These are phyloP conservation scores for Tridacna crocea DNA, from an alignment of 2,888 invertebrate species.

Conservation along the genomic window DNA sequence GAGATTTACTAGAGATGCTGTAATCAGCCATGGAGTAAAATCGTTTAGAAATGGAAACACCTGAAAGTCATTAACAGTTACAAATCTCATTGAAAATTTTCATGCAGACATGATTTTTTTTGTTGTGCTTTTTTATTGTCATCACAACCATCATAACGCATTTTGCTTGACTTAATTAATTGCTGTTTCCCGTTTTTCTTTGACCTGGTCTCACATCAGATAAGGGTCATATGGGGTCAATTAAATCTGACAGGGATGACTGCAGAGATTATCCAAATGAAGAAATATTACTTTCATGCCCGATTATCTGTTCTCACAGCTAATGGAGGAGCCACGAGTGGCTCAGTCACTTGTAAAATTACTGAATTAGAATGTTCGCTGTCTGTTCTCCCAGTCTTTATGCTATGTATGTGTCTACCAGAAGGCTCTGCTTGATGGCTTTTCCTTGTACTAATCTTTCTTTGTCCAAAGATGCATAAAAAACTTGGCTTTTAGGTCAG, in stretches of 20 bases:
- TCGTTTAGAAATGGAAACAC: too few species aligned
- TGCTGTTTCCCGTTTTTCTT: conserved; percentile 13
- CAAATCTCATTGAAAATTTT: too few species aligned
- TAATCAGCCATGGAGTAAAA: too few species aligned
- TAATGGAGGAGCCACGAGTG: conserved; percentile 22
- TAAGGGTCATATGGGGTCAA: conserved; percentile 30
- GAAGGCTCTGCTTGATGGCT: too few species aligned
- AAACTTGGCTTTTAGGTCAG: too few species aligned
- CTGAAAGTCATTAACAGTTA: too few species aligned
- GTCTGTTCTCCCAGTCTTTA: neutral
- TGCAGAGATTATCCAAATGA: conserved; percentile 58
- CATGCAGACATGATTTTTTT: too few species aligned
- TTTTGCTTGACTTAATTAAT: conserved; percentile 4
- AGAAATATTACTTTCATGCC: conserved; percentile 53
- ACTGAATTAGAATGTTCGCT: conserved; percentile 19
- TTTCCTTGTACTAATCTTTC: too few species aligned
- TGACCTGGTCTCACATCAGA: conserved; percentile 26
- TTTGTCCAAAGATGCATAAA: too few species aligned
- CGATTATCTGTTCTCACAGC: conserved; percentile 32
- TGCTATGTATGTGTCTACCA: too few species aligned
- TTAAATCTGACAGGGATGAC: conserved; percentile 43
- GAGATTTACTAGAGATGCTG: too few species aligned
- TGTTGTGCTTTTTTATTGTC: neutral
- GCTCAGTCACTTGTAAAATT: conserved; percentile 30
- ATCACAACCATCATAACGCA: neutral